phyloP scores from a whole-genome alignment of 2,888 invertebrate species.

The Torymus texanus region DNA sequence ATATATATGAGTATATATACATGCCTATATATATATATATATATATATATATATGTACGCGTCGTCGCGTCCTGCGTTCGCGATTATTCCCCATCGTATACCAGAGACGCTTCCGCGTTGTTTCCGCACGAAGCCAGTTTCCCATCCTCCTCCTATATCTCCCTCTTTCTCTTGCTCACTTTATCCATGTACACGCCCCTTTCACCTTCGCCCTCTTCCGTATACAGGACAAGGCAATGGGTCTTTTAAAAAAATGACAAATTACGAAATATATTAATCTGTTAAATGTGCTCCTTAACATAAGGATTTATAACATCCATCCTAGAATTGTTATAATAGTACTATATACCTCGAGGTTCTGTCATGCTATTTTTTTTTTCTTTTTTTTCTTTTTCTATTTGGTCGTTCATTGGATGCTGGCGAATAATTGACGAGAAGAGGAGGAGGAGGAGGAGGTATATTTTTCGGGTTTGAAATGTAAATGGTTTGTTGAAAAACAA shows the following conservation, averaged over 20 bases:
- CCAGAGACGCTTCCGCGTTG: constrained; percentile 49
- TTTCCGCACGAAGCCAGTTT: constrained; percentile 43
- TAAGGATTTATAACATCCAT: neutral
- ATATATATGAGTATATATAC: neutral
- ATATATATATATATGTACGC: neutral
- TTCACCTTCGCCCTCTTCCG: neutral
- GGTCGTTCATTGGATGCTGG: too few species aligned
- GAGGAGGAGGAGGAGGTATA: too few species aligned
- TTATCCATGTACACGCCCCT: neutral
- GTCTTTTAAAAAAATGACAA: constrained; percentile 45
- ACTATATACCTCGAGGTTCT: too few species aligned
- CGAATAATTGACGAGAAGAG: too few species aligned
- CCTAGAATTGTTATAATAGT: too few species aligned
- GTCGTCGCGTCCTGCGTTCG: neutral
- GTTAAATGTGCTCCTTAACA: constrained; percentile 54
- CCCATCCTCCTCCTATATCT: constrained; percentile 8
- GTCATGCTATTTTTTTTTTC: too few species aligned
- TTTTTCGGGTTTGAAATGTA: too few species aligned
- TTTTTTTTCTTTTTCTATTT: too few species aligned
- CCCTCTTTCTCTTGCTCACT: neutral
- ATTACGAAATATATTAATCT: constrained; percentile 53
- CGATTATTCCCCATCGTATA: constrained; percentile 48
- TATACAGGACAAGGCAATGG: neutral
- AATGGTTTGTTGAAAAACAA: too few species aligned
- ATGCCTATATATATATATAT: neutral